phyloP scores from a whole-genome alignment of 1,140 invertebrate genomes.

The Arion vulgaris region DNA sequence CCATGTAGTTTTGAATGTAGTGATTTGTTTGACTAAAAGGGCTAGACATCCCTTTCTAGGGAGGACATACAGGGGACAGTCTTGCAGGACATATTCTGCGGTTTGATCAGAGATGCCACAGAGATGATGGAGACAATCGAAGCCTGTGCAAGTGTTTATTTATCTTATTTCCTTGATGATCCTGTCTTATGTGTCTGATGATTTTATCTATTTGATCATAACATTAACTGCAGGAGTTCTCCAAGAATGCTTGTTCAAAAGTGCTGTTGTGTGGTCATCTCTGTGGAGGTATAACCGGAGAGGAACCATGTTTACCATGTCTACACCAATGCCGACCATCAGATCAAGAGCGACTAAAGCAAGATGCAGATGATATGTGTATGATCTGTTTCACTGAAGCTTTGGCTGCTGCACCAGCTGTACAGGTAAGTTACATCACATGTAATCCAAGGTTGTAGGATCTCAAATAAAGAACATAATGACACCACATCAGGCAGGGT shows the following conservation, averaged over 20 bases:
- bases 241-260: constrained; percentile 87
- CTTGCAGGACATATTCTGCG: no score
- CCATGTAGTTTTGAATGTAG: no score
- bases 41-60: no score
- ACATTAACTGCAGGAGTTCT: constrained; percentile 80
- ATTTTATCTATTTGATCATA: background rate
- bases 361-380: constrained; percentile 99
- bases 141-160: no score
- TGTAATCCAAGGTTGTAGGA: background rate
- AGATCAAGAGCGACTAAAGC: constrained; percentile 72
- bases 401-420: constrained; percentile 92
- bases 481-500: no score
- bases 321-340: constrained; percentile 77
- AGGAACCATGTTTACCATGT: constrained; percentile 89
- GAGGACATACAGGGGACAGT: no score
- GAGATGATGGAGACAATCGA: no score
- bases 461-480: no score
- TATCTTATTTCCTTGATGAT: no score
- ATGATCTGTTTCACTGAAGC: constrained; percentile 99
- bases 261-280: constrained; percentile 90
- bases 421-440: constrained; percentile 78
- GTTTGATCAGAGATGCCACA: no score
- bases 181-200: no score
- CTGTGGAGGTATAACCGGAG: constrained; percentile 91
- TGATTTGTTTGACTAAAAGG: no score